Conservation (phyloP, 2,888 invertebrate genomes). For the Halictus quadricinctus region DNA sequence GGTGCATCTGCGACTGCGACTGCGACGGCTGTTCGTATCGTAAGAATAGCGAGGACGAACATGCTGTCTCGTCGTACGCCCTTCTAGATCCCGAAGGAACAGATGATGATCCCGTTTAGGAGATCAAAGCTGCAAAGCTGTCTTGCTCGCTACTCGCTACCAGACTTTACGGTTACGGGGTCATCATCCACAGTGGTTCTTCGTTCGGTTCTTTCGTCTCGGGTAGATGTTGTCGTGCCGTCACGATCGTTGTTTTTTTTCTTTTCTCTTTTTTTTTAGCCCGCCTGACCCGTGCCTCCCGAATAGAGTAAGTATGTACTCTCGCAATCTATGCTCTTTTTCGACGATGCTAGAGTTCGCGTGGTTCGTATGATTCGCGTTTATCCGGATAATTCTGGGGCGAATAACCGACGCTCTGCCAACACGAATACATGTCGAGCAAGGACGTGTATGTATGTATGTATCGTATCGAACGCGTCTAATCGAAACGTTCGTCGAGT, state of each 20-base stretch:
- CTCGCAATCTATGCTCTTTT: no score
- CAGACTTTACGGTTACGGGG: slow-evolving; percentile 77
- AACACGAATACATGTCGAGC: no score
- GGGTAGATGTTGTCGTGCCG: background rate
- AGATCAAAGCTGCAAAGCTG: slow-evolving; percentile 72
- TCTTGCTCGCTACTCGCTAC: slow-evolving; percentile 53
- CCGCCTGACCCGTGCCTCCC: no score
- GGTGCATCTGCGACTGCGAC: slow-evolving; percentile 66
- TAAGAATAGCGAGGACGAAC: slow-evolving; percentile 72
- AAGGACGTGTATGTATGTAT: background rate
- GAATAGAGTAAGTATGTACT: no score
- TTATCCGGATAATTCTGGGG: no score
- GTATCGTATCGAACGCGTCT: background rate
- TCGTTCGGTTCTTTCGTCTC: slow-evolving; percentile 10
- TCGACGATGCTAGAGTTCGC: no score
- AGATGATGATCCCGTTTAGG: slow-evolving; percentile 80
- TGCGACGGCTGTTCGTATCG: slow-evolving; percentile 67
- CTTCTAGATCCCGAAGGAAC: slow-evolving; percentile 76
- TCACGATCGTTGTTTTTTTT: no score
- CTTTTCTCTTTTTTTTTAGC: no score
- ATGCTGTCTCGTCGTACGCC: slow-evolving; percentile 39
- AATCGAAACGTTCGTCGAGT: background rate
- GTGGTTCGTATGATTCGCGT: no score
- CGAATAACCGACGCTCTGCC: no score
- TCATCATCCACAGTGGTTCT: slow-evolving; percentile 67